A percentile compares a stretch with the other conserved stretches of the same genome.
Conservation (phyloP, 2,113 vertebrate genomes). For the Oxyura jamaicensis region DNA sequence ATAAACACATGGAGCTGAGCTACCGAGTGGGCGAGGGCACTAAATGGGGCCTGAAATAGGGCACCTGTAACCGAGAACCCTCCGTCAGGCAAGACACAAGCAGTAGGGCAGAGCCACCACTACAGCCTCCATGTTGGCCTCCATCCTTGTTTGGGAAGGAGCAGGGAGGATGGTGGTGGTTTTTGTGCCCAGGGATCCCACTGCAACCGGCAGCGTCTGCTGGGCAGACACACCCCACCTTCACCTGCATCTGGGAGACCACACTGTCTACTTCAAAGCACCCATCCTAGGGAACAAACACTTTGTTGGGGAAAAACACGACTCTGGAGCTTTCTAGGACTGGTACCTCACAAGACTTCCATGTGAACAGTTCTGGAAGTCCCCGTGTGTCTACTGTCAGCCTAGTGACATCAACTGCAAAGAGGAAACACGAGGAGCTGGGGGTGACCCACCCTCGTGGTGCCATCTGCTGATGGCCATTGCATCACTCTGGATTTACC, state of each 20-base stretch:
- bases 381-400: neutral
- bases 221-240: neutral
- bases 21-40: neutral
- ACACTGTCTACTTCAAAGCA: neutral
- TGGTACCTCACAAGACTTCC: neutral
- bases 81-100: neutral
- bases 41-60: neutral
- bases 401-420: neutral
- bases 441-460: neutral
- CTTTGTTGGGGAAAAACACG: neutral
- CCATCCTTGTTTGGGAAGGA: neutral
- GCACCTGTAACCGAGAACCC: neutral
- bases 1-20: neutral
- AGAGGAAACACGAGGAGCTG: neutral
- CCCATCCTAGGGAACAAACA: neutral
- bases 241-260: neutral
- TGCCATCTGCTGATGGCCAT: neutral
- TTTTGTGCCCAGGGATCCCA: neutral
- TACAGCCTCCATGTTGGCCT: neutral
- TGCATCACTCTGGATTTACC: conserved; percentile 4
- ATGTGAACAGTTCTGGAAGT: neutral
- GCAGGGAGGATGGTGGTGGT: neutral
- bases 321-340: neutral
- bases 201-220: neutral
- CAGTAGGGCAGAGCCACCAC: neutral